Base-by-base conservation (phyloP, 2,797 vertebrate genomes). In the Geranospiza caerulescens region DNA sequence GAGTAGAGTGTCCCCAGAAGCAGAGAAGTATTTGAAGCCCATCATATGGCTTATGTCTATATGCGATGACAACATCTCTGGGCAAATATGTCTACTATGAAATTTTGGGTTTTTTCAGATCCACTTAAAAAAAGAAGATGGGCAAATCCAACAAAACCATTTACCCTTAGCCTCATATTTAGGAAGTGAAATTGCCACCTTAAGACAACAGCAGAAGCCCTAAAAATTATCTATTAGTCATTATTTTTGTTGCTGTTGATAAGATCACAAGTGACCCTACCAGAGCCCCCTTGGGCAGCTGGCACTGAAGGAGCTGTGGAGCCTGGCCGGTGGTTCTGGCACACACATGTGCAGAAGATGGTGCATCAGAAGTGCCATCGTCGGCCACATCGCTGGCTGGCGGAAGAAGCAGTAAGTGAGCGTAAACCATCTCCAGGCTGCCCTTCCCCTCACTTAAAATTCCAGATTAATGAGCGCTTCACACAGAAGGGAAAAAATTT, bases 371-470 rank as follows among this genome's bases (percentile, higher is more conserved):
- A 87, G 27, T n/a, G 33, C 53, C 38, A 45, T 12, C 0, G 0
- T 26, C 2, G 5, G 50, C 62, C 36, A 11, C 8, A 2, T 48
- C 2, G 7, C 62, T 11, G 1, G 58, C 58, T 71, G 56, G 52
- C 4, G 7, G 53, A 59, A 74, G 75, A 29, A 83, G 76, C 40
- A 92, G 56, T 58, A 90, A 78, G 87, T 3, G 44, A 83, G 82
- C 47, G 42, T 52, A 87, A 84, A 84, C 62, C 55, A 27, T 67
- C 71, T 70, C 72, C 45, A 88, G 27, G 15, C 63, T 3, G 27
- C 93, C 96, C 95, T 96, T 96, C 84, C 90, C 92, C 86, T 95
- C 68, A 89, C 64, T 98, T 95, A 93, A 95, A 95, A 97, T 98
- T 96, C 96, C 96, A 94, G 40, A 76, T 95, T 94, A 97, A 98